Evolutionary conservation across 2,797 vertebrate genomes (phyloP).

Genomic region (Cuniculus paca): DNA sequence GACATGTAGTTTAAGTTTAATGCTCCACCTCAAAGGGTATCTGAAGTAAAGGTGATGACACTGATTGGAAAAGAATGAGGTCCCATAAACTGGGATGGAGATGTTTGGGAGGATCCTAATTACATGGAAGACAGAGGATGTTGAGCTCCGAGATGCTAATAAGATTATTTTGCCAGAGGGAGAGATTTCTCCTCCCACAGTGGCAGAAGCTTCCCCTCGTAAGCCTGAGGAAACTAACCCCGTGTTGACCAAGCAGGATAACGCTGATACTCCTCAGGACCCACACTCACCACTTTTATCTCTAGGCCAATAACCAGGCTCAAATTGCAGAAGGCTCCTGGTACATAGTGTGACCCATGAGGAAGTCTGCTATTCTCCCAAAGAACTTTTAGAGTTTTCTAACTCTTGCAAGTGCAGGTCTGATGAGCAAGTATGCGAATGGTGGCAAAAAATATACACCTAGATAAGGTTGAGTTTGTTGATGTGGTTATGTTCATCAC

Average conservation of each 20-base stretch:
- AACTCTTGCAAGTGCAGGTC: background rate
- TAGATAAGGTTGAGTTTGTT: background rate
- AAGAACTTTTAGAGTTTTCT: background rate
- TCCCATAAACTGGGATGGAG: background rate
- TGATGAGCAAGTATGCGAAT: background rate
- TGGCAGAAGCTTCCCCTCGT: background rate
- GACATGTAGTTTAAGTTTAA: background rate
- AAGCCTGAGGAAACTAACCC: background rate
- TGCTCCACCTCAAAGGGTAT: background rate
- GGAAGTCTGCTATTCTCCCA: background rate
- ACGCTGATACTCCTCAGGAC: background rate
- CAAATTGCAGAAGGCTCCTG: background rate
- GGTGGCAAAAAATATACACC: background rate
- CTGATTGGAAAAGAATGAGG: background rate
- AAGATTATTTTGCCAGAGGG: background rate
- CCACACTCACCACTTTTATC: background rate
- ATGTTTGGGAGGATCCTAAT: background rate
- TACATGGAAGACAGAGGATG: background rate
- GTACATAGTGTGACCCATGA: background rate
- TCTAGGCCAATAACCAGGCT: background rate
- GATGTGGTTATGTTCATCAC: background rate
- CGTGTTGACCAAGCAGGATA: background rate
- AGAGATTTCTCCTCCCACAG: background rate
- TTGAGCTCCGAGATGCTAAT: background rate
- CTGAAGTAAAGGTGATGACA: background rate